These are phyloP conservation scores for Nineta flava DNA, from an alignment of 2,888 invertebrate genomes.

Conservation along the genomic window DNA sequence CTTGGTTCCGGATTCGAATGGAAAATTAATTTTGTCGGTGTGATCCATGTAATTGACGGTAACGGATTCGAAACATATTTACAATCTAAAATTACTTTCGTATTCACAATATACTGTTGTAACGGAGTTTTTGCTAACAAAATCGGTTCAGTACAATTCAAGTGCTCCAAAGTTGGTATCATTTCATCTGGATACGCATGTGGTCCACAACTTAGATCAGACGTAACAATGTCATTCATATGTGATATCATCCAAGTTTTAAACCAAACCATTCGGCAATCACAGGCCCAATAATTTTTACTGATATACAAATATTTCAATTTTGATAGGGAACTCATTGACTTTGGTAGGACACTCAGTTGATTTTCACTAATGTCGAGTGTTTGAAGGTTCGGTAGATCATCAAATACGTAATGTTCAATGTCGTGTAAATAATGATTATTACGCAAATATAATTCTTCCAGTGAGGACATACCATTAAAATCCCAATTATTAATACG, in stretches of 20 bases:
- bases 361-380: slow-evolving; percentile 57
- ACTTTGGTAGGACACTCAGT: slow-evolving; percentile 51
- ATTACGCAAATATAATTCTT: slow-evolving; percentile 41
- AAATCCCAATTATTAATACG: slow-evolving; percentile 48
- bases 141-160: slow-evolving; percentile 52
- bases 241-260: slow-evolving; percentile 41
- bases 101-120: slow-evolving; percentile 43
- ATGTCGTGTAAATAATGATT: slow-evolving; percentile 44
- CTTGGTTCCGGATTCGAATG: slow-evolving; percentile 64
- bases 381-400: slow-evolving; percentile 39
- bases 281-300: slow-evolving; percentile 71
- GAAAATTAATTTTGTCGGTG: slow-evolving; percentile 52
- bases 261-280: slow-evolving; percentile 74
- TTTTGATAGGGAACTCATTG: slow-evolving; percentile 44
- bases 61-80: slow-evolving; percentile 58
- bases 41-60: slow-evolving; percentile 75
- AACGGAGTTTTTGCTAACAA: slow-evolving; percentile 43
- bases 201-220: slow-evolving; percentile 46
- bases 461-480: slow-evolving; percentile 41
- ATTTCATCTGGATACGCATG: slow-evolving; percentile 52
- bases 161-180: slow-evolving; percentile 48
- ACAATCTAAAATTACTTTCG: slow-evolving; percentile 60
- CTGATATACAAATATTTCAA: slow-evolving; percentile 49
- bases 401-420: slow-evolving; percentile 43
- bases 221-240: slow-evolving; percentile 33